Evolutionary conservation across 1,140 invertebrate species (phyloP).

Genomic region (Branchinecta lynchi): DNA sequence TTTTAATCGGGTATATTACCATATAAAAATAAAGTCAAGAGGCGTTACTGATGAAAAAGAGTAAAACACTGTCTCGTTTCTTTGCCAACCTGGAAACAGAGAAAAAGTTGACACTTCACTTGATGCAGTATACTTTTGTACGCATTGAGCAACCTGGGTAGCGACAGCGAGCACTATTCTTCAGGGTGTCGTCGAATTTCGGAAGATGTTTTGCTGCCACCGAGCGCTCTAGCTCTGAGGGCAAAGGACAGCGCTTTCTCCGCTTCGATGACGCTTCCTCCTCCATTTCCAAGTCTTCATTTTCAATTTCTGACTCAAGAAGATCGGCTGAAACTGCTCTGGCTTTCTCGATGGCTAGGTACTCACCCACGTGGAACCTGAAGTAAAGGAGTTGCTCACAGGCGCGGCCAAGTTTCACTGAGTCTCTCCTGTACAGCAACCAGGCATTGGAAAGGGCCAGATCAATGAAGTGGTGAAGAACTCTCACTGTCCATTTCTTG

Average conservation of each 20-base stretch:
- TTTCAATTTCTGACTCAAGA: background rate
- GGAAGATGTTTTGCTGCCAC: conserved; percentile 8
- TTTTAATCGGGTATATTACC: background rate
- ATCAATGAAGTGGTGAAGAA: conserved; percentile 6
- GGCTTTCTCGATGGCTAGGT: conserved; percentile 8
- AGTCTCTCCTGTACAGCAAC: conserved; percentile 1
- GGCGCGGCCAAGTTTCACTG: background rate
- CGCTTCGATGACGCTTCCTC: background rate
- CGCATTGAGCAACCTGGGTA: background rate
- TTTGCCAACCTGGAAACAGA: conserved; percentile 5
- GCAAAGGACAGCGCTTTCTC: background rate
- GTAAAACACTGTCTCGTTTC: conserved; percentile 6
- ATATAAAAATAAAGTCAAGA: conserved; percentile 1
- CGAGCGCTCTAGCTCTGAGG: conserved; percentile 2
- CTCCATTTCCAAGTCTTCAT: background rate
- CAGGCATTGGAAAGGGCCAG: conserved; percentile 4
- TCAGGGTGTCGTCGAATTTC: background rate
- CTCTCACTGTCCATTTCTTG: background rate
- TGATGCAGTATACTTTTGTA: conserved; percentile 6
- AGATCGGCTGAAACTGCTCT: conserved; percentile 8
- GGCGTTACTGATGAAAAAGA: background rate
- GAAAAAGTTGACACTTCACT: conserved; percentile 9
- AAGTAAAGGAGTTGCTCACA: conserved; percentile 6
- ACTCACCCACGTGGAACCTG: background rate
- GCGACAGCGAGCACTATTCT: background rate